Evolutionary conservation across 1,140 invertebrate species (phyloP).

Genomic region (Penaeus vannamei): DNA sequence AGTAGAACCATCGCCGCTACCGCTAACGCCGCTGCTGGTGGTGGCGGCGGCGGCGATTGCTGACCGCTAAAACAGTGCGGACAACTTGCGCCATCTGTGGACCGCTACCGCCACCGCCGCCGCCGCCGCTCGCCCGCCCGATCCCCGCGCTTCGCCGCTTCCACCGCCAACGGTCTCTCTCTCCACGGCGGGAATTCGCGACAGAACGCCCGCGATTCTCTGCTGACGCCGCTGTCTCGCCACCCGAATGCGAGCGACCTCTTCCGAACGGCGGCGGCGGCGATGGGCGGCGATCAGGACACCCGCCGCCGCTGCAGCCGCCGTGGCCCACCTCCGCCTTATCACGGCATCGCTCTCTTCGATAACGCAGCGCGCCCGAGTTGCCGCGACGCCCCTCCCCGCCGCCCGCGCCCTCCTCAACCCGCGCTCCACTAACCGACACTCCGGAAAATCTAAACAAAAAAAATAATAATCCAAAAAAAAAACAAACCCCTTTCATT

Average conservation of each 20-base stretch:
- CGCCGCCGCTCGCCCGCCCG: not conserved
- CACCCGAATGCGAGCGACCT: not conserved
- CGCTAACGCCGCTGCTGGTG: too few species aligned
- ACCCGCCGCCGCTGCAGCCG: not conserved
- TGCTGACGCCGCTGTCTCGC: too few species aligned
- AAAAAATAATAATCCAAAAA: not conserved
- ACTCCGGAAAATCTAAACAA: too few species aligned
- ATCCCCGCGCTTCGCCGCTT: not conserved
- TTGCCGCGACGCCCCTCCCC: too few species aligned
- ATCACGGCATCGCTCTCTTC: not conserved
- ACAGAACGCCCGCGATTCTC: not conserved
- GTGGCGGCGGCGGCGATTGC: too few species aligned
- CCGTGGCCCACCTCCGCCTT: slow-evolving; percentile 7
- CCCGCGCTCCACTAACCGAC: too few species aligned
- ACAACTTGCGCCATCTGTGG: slow-evolving; percentile 56
- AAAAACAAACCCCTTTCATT: slow-evolving; percentile 16
- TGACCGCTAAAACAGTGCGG: not conserved
- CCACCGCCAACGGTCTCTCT: not conserved
- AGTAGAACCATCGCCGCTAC: not conserved
- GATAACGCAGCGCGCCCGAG: too few species aligned
- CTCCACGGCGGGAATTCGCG: not conserved
- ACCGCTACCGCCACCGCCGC: slow-evolving; percentile 21
- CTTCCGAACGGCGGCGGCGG: not conserved
- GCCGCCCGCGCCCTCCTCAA: too few species aligned
- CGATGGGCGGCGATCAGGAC: not conserved